Evolutionary conservation across 2,888 invertebrate genomes (phyloP).

Genomic region (Empis livida): DNA sequence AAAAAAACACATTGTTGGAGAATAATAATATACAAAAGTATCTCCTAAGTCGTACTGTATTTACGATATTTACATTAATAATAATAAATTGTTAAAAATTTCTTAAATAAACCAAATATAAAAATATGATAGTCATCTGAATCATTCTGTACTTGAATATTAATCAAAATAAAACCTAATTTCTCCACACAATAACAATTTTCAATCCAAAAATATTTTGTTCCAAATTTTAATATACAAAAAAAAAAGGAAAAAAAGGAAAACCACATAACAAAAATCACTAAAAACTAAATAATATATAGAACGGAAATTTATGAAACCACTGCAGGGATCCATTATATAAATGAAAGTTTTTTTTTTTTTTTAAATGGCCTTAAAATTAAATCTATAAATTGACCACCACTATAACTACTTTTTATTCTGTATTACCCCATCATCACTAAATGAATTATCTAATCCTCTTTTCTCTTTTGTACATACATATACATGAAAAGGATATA

Average conservation of each 20-base stretch:
- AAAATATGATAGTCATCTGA: no score
- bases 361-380: constrained; percentile 14
- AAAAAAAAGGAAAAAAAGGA: background rate
- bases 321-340: constrained; percentile 19
- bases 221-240: background rate
- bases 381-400: constrained; percentile 16
- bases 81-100: no score
- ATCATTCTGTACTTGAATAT: no score
- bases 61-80: no score
- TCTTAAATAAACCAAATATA: no score
- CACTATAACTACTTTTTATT: constrained; percentile 4
- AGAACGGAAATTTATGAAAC: constrained; percentile 9
- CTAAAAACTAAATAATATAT: constrained; percentile 6
- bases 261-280: background rate
- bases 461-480: no score
- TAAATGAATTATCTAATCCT: background rate
- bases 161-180: no score
- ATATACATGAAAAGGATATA: no score
- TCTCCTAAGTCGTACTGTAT: no score
- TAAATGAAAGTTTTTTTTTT: constrained; percentile 15
- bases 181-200: no score
- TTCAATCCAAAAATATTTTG: background rate
- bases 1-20: no score
- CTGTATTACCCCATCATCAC: background rate
- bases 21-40: no score